Conservation (phyloP, 2,797 vertebrate genomes). For the Borostomias antarcticus region DNA sequence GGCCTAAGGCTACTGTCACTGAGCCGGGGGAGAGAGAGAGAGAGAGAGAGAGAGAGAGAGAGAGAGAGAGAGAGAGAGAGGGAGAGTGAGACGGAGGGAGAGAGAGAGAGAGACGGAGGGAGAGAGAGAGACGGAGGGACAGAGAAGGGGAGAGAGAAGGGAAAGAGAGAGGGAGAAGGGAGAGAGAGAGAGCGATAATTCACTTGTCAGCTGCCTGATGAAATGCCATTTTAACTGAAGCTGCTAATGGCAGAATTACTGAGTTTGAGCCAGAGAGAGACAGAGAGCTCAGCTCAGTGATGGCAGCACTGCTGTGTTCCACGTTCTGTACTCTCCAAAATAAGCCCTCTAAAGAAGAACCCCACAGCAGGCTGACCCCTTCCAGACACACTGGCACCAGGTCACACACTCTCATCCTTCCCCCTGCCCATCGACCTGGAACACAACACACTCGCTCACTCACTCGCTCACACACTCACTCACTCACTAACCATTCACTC, state of each 20-base stretch:
- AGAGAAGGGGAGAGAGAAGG: background rate
- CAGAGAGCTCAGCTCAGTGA: no score
- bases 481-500: no score
- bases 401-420: no score
- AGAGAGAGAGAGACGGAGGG: constrained; percentile 41
- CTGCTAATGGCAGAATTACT: constrained; percentile 84
- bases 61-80: constrained; percentile 57
- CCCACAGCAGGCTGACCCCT: no score
- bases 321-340: no score
- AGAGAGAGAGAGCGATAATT: constrained; percentile 76
- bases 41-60: constrained; percentile 8
- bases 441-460: no score
- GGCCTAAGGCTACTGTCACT: constrained; percentile 99
- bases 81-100: constrained; percentile 47
- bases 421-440: no score
- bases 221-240: constrained; percentile 86
- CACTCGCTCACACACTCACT: no score
- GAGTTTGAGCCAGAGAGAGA: constrained; percentile 64
- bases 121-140: constrained; percentile 55
- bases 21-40: constrained; percentile 80
- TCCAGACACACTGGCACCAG: no score
- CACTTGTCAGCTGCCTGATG: constrained; percentile 89
- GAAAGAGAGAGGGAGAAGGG: background rate
- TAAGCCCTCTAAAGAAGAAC: no score
- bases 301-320: no score